A percentile compares a stretch with the other conserved stretches of the same genome.
These are phyloP conservation scores for Sisyra nigra DNA, from an alignment of 2,888 invertebrate genomes.

Conservation along the genomic window DNA sequence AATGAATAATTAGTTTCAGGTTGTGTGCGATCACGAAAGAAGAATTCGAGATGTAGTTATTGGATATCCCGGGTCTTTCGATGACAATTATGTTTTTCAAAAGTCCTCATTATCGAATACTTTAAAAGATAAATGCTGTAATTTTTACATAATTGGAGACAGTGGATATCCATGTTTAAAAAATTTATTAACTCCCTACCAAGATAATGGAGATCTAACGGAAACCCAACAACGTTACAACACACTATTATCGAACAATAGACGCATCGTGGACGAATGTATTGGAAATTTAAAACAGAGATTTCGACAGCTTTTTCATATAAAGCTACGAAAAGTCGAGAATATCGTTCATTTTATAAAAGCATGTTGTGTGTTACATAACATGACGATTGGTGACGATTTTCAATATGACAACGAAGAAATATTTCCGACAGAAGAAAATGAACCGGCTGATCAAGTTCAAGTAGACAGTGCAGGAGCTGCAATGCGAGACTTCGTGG, in stretches of 20 bases:
- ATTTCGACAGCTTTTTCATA: conserved; percentile 1
- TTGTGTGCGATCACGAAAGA: conserved; percentile 8
- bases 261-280: neutral
- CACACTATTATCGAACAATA: neutral
- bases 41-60: conserved; percentile 8
- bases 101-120: neutral
- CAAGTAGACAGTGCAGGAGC: conserved; percentile 2
- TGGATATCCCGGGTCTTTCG: conserved; percentile 9
- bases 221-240: neutral
- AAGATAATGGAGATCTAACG: neutral
- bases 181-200: neutral
- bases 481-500: conserved; percentile 6
- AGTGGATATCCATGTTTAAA: neutral
- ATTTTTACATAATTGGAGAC: neutral
- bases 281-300: neutral
- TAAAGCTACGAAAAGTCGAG: conserved; percentile 6
- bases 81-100: conserved; percentile 7
- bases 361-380: conserved; percentile 12
- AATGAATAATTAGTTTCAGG: conserved; percentile 7
- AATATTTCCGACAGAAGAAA: conserved; percentile 2
- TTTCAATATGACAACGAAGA: conserved; percentile 6
- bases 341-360: conserved; percentile 12
- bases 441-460: conserved; percentile 1
- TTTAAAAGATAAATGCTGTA: neutral
- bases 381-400: conserved; percentile 11